Percentiles rank a stretch among this genome's conserved stretches.
Evolutionary conservation across 2,113 vertebrate genomes (phyloP).

Genomic region (Ciconia stormi): DNA sequence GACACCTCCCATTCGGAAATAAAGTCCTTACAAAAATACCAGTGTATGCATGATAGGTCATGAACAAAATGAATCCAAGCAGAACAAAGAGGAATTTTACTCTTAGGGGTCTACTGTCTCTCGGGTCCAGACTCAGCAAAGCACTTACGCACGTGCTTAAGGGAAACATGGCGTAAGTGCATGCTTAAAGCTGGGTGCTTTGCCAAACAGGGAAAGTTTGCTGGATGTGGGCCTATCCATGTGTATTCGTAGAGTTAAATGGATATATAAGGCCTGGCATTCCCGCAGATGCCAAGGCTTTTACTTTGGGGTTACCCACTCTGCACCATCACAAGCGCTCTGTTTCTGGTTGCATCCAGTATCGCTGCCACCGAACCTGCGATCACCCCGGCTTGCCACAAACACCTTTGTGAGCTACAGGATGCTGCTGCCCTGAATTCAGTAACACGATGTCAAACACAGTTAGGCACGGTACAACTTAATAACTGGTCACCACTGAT

Average conservation of each 20-base stretch:
- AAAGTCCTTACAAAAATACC: constrained; percentile 35
- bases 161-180: background rate
- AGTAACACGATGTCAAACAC: background rate
- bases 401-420: background rate
- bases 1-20: constrained; percentile 23
- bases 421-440: background rate
- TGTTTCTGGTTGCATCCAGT: background rate
- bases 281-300: background rate
- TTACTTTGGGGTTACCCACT: background rate
- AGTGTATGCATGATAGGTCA: constrained; percentile 10
- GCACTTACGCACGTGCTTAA: background rate
- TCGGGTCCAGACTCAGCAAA: background rate
- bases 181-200: background rate
- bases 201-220: background rate
- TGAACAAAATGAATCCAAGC: background rate
- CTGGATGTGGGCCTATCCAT: background rate
- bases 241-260: background rate
- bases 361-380: background rate
- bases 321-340: background rate
- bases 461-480: background rate
- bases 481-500: background rate
- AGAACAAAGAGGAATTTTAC: constrained; percentile 17
- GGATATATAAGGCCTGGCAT: background rate
- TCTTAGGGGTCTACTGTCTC: background rate
- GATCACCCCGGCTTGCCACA: background rate